Percentiles rank a stretch among this genome's conserved stretches.
Conservation (phyloP, 2,888 invertebrate species). For the Cephus spinipes region DNA sequence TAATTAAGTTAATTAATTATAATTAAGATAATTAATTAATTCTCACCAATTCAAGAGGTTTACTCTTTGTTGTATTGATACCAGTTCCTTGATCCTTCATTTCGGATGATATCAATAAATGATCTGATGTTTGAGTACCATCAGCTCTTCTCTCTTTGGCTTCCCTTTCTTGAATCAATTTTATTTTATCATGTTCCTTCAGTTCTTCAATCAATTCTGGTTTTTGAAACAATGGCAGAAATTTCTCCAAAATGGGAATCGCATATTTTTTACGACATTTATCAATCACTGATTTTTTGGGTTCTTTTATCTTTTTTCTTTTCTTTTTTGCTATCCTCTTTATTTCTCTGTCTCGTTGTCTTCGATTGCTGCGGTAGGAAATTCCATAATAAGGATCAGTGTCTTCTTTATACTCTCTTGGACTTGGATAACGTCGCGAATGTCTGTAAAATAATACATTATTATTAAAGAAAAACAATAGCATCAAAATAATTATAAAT, state of each 20-base stretch:
- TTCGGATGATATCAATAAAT: not conserved
- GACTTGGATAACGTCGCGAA: not conserved
- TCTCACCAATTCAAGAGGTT: not conserved
- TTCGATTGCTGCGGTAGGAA: not conserved
- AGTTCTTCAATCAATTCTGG: slow-evolving; percentile 44
- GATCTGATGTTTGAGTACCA: not conserved
- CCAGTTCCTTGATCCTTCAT: not conserved
- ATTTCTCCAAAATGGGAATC: slow-evolving; percentile 40
- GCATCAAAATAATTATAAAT: not conserved
- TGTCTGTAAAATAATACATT: not conserved
- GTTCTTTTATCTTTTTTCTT: not conserved
- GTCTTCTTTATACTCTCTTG: not conserved
- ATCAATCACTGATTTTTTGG: not conserved
- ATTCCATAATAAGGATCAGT: not conserved
- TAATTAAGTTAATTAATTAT: not conserved
- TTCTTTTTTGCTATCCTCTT: not conserved
- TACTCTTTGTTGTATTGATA: not conserved
- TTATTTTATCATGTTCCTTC: slow-evolving; percentile 43
- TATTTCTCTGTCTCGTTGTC: not conserved
- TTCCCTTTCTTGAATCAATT: slow-evolving; percentile 37
- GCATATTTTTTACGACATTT: slow-evolving; percentile 11
- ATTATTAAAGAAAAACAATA: not conserved
- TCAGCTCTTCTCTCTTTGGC: slow-evolving; percentile 16
- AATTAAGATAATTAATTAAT: not conserved
- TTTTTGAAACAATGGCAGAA: slow-evolving; percentile 41